These are phyloP conservation scores for Dinocampus coccinellae DNA, from an alignment of 2,888 invertebrate species.

Conservation along the genomic window DNA sequence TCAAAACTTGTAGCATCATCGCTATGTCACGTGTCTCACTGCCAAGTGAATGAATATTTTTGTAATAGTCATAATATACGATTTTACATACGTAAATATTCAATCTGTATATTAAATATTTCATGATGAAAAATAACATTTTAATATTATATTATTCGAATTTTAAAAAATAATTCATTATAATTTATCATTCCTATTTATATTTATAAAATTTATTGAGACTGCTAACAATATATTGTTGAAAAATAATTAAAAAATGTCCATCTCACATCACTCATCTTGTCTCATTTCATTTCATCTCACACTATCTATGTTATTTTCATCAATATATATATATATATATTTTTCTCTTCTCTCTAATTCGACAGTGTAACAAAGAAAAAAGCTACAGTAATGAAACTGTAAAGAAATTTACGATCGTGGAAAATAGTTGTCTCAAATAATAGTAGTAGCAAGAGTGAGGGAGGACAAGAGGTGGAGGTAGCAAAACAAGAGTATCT, in stretches of 20 bases:
- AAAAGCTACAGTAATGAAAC: slow-evolving; percentile 43
- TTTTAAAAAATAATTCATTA: no score
- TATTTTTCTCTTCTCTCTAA: not conserved
- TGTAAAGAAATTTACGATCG: slow-evolving; percentile 56
- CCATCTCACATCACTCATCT: not conserved
- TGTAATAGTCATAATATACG: not conserved
- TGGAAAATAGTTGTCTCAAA: slow-evolving; percentile 27
- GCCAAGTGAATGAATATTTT: not conserved
- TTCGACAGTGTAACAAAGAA: slow-evolving; percentile 24
- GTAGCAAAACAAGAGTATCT: no score
- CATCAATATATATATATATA: no score
- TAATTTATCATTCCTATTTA: no score
- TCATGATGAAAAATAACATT: no score
- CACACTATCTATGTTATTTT: no score
- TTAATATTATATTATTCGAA: no score
- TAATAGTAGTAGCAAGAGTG: not conserved
- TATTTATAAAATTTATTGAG: not conserved
- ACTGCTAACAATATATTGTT: not conserved
- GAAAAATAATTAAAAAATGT: slow-evolving; percentile 28
- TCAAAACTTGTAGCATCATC: not conserved
- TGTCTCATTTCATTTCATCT: not conserved
- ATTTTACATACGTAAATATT: no score
- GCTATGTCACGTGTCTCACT: not conserved
- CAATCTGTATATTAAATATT: no score
- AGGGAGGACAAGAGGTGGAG: not conserved